These are phyloP conservation scores for Catharus ustulatus DNA, from an alignment of 2,797 vertebrate species.

Conservation along the genomic window DNA sequence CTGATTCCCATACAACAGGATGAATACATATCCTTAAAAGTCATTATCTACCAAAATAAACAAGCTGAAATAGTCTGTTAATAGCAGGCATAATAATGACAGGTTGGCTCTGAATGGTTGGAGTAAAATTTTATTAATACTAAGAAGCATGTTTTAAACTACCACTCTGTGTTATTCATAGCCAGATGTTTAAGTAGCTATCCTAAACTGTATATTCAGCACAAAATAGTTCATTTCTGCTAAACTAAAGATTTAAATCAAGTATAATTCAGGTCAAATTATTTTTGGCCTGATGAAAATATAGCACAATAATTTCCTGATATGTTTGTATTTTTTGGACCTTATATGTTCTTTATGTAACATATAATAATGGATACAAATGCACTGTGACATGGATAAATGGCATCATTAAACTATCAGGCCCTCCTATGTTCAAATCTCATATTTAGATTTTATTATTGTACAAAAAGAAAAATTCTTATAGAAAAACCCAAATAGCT, in stretches of 20 bases:
- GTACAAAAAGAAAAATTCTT: background rate
- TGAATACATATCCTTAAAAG: background rate
- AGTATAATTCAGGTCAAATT: background rate
- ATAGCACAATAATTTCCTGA: background rate
- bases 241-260: background rate
- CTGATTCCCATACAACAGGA: background rate
- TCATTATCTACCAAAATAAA: background rate
- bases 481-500: accelerated
- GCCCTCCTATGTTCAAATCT: background rate
- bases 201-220: background rate
- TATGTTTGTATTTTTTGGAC: background rate
- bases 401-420: background rate
- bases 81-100: background rate
- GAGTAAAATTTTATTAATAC: background rate
- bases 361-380: background rate
- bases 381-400: background rate
- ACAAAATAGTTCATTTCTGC: background rate
- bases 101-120: background rate
- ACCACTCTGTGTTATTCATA: background rate
- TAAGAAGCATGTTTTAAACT: background rate
- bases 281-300: background rate
- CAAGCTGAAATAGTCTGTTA: background rate
- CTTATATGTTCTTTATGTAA: background rate
- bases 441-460: background rate
- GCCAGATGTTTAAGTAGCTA: background rate